These are phyloP conservation scores for Artemisiospiza belli DNA, from an alignment of 2,113 vertebrate genomes.

Conservation along the genomic window DNA sequence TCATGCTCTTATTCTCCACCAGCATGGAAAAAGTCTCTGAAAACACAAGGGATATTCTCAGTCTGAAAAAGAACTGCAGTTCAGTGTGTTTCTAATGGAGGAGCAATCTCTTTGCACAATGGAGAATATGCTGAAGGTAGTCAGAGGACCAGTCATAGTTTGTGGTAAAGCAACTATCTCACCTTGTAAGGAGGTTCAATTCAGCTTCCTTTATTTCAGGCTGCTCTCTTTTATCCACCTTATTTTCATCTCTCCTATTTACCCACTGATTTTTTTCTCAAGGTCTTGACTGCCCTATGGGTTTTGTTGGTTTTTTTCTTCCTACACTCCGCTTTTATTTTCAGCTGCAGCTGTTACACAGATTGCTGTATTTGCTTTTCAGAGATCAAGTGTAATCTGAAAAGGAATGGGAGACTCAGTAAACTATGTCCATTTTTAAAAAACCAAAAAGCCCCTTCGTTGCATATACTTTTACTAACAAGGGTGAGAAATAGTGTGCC, in stretches of 20 bases:
- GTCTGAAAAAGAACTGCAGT: neutral
- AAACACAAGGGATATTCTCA: neutral
- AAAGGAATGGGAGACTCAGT: neutral
- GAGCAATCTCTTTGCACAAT: neutral
- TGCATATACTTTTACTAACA: neutral
- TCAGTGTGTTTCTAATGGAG: neutral
- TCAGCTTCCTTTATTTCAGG: neutral
- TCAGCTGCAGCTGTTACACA: neutral
- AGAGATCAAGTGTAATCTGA: neutral
- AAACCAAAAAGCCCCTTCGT: accelerated
- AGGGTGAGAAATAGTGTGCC: neutral
- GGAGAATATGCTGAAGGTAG: neutral
- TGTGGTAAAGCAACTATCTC: neutral
- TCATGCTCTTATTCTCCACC: neutral
- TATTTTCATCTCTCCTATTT: neutral
- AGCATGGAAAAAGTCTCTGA: neutral
- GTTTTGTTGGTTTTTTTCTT: neutral
- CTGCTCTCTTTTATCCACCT: neutral
- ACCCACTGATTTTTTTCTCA: neutral
- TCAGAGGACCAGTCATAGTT: neutral
- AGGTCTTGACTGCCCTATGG: neutral
- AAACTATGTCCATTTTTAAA: neutral
- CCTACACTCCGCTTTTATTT: neutral
- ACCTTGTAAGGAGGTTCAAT: neutral
- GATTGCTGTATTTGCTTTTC: neutral